Percentiles rank a stretch among this genome's conserved stretches.
phyloP scores from a whole-genome alignment of 2,113 vertebrate genomes.

The Myiopsitta monachus region DNA sequence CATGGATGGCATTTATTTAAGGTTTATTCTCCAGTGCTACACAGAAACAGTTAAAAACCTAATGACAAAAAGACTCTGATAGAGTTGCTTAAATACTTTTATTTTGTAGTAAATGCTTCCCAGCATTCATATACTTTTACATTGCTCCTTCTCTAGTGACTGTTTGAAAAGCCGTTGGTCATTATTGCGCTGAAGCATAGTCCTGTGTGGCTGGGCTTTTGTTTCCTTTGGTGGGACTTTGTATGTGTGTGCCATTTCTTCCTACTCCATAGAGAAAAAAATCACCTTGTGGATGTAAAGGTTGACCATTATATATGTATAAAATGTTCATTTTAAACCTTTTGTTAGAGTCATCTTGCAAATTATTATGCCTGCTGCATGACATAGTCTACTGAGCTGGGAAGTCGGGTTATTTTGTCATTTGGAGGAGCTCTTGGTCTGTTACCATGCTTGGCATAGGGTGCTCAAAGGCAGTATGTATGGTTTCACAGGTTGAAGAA shows the following conservation, averaged over 20 bases:
- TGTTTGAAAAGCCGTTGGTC: not conserved
- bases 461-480: not conserved
- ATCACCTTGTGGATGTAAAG: not conserved
- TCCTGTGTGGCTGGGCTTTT: not conserved
- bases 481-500: not conserved
- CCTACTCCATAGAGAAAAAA: not conserved
- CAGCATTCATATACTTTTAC: not conserved
- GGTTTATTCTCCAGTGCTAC: not conserved
- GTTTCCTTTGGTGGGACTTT: not conserved
- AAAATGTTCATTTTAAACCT: not conserved
- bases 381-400: not conserved
- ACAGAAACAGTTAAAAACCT: not conserved
- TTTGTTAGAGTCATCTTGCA: not conserved
- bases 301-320: not conserved
- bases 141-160: not conserved
- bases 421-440: not conserved
- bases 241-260: not conserved
- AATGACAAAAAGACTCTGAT: not conserved
- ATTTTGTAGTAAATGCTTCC: not conserved
- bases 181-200: accelerated
- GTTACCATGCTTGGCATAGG: accelerated
- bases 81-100: not conserved
- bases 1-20: not conserved
- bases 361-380: not conserved
- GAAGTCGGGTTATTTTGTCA: not conserved